Percentiles rank a stretch among this genome's conserved stretches.
Conservation (phyloP, 2,888 invertebrate genomes). For the Sclerodermus sp. region DNA sequence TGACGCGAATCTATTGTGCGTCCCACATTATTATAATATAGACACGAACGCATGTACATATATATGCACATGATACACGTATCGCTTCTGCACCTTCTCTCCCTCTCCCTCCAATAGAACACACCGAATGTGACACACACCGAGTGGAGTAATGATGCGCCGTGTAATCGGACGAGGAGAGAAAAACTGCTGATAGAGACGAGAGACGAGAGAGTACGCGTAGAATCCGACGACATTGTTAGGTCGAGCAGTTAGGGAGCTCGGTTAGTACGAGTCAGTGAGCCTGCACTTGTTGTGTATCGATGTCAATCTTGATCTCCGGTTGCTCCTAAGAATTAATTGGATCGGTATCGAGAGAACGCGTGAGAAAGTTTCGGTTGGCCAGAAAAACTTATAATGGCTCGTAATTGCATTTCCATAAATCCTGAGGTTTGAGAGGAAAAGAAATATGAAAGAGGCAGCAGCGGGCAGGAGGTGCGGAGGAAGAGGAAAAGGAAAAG, state of each 20-base stretch:
- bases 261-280: constrained; percentile 22
- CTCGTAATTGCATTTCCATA: background rate
- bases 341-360: too few relatives aligned
- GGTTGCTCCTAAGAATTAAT: too few relatives aligned
- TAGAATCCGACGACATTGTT: constrained; percentile 44
- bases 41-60: constrained; percentile 31
- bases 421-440: background rate
- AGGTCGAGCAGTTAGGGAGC: constrained; percentile 37
- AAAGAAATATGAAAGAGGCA: background rate
- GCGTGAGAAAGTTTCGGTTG: too few relatives aligned
- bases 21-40: constrained; percentile 50
- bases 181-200: constrained; percentile 17
- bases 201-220: constrained; percentile 19
- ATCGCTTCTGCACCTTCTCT: constrained; percentile 1
- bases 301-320: too few relatives aligned
- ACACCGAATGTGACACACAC: background rate
- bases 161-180: constrained; percentile 15
- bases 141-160: background rate
- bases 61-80: constrained; percentile 20
- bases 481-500: background rate
- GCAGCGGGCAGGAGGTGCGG: background rate
- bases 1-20: constrained; percentile 55
- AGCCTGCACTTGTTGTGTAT: too few relatives aligned
- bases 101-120: background rate
- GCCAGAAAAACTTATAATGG: too few relatives aligned